Conservation (phyloP, 2,797 vertebrate genomes). For the Chloroceryle amazona region DNA sequence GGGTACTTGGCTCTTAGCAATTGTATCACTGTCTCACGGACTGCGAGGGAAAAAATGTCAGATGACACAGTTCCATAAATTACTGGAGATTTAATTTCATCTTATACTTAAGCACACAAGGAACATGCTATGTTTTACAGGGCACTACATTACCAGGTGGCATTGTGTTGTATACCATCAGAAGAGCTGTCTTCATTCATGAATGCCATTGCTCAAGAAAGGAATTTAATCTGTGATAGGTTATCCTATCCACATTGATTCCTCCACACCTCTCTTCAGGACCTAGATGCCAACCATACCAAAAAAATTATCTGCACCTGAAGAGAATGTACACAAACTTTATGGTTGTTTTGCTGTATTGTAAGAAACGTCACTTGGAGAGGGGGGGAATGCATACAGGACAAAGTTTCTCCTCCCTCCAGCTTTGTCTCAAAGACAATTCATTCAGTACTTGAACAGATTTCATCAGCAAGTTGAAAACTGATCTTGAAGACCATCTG, state of each 20-base stretch:
- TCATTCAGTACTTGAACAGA: not conserved
- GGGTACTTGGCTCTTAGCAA: not conserved
- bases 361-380: not conserved
- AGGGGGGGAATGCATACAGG: fast-evolving
- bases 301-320: not conserved
- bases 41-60: not conserved
- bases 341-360: not conserved
- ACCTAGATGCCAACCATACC: not conserved
- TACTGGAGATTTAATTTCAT: not conserved
- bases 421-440: not conserved
- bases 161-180: not conserved
- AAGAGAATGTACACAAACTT: not conserved
- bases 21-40: not conserved
- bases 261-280: not conserved
- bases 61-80: not conserved
- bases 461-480: not conserved
- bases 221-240: not conserved
- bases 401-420: not conserved
- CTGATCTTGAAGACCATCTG: not conserved
- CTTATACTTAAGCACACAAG: not conserved
- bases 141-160: not conserved
- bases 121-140: not conserved
- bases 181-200: not conserved
- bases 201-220: not conserved
- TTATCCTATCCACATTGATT: not conserved